Percentiles rank a stretch among this genome's conserved stretches.
Evolutionary conservation across 2,113 vertebrate genomes (phyloP).

Genomic region (Edolisoma coerulescens): DNA sequence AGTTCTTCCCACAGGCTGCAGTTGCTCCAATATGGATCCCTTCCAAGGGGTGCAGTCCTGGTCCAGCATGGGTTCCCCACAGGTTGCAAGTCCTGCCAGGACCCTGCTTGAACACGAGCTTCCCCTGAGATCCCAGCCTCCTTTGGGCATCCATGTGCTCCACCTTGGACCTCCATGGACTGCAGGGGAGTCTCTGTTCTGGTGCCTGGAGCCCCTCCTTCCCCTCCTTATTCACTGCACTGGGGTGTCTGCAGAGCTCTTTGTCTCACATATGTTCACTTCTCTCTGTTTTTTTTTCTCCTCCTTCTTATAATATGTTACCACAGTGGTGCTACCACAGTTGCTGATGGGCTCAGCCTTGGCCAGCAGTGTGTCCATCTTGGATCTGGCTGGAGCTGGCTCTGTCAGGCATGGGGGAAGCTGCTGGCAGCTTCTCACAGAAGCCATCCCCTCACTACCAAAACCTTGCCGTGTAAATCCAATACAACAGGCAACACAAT

Average conservation of each 20-base stretch:
- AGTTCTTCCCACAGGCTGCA: not conserved
- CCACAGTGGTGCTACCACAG: not conserved
- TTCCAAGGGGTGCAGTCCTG: not conserved
- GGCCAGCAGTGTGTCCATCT: not conserved
- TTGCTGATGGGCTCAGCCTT: not conserved
- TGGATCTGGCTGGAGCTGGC: not conserved
- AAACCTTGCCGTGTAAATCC: not conserved
- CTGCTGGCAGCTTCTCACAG: not conserved
- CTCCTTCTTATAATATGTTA: not conserved
- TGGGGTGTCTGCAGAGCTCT: not conserved
- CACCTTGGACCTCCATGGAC: not conserved
- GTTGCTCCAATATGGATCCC: not conserved
- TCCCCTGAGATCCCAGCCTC: not conserved
- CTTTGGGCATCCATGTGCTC: not conserved
- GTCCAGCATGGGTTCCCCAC: fast-evolving
- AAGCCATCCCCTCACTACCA: not conserved
- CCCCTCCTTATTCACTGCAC: not conserved
- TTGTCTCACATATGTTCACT: not conserved
- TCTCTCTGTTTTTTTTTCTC: not conserved
- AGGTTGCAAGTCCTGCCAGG: not conserved
- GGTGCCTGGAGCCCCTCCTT: not conserved
- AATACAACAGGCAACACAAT: not conserved
- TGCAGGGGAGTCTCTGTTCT: not conserved
- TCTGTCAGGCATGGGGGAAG: not conserved
- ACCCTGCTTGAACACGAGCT: not conserved